Percentiles rank a stretch among this genome's conserved stretches.
phyloP scores from a whole-genome alignment of 2,888 invertebrate species.

The Ctena decussata region DNA sequence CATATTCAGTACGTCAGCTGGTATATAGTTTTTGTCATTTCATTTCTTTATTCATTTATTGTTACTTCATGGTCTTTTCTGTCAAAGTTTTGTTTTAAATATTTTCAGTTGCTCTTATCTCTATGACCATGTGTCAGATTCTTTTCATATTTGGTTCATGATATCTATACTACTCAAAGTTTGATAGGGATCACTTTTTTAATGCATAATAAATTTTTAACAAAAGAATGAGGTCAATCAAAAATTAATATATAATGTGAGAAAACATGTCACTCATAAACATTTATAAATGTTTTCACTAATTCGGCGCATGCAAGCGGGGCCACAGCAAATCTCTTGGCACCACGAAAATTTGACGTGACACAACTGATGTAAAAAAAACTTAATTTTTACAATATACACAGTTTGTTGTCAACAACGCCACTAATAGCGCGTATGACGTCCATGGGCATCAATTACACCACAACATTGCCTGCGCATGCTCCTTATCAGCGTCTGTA shows the following conservation, averaged over 20 bases:
- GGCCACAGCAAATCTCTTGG: not conserved
- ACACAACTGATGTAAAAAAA: not conserved
- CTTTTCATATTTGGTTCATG: too few relatives aligned
- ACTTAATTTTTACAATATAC: not conserved
- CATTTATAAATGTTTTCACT: not conserved
- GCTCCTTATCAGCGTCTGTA: slow-evolving; percentile 1
- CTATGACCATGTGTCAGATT: too few relatives aligned
- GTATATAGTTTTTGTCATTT: too few relatives aligned
- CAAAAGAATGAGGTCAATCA: not conserved
- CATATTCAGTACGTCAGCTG: too few relatives aligned
- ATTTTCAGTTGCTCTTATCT: too few relatives aligned
- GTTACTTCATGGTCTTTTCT: too few relatives aligned
- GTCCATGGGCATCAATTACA: slow-evolving; percentile 4
- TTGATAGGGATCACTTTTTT: slow-evolving; percentile 2
- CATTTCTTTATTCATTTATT: too few relatives aligned
- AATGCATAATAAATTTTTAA: not conserved
- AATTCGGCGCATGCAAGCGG: not conserved
- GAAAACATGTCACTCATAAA: not conserved
- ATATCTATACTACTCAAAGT: slow-evolving; percentile 3
- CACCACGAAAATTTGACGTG: not conserved
- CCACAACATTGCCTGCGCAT: not conserved
- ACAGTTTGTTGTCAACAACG: not conserved
- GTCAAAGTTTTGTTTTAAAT: too few relatives aligned
- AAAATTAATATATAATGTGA: not conserved
- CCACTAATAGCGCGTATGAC: not conserved